Percentiles rank a stretch among this genome's conserved stretches.
These are phyloP conservation scores for Anastrepha ludens DNA, from an alignment of 1,140 invertebrate genomes.

Conservation along the genomic window DNA sequence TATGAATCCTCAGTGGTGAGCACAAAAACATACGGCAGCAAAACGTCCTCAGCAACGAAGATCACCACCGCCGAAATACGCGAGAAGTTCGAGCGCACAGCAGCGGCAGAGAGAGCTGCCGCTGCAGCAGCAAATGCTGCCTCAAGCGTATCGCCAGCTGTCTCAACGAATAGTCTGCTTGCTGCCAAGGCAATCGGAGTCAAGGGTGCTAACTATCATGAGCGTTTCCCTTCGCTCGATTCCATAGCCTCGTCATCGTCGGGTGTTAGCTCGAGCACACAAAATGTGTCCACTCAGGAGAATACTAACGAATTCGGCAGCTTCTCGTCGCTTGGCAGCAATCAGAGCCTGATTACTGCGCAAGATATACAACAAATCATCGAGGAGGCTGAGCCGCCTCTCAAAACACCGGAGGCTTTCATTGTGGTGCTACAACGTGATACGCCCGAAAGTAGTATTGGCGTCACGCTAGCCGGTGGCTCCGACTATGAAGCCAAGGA, in stretches of 20 bases:
- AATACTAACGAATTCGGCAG: slow-evolving; percentile 72
- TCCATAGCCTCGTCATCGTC: slow-evolving; percentile 71
- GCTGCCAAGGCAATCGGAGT: slow-evolving; percentile 48
- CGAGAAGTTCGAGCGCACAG: slow-evolving; percentile 69
- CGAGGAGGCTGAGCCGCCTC: slow-evolving; percentile 72
- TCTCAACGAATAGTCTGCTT: slow-evolving; percentile 56
- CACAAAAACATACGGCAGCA: slow-evolving; percentile 39
- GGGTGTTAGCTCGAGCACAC: slow-evolving; percentile 71
- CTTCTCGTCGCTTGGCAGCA: slow-evolving; percentile 73
- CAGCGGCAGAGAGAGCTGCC: slow-evolving; percentile 53
- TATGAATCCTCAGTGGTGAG: slow-evolving; percentile 17
- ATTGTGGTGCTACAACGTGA: slow-evolving; percentile 73
- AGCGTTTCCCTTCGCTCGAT: slow-evolving; percentile 72
- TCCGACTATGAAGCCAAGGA: slow-evolving; percentile 92
- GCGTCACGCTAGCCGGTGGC: slow-evolving; percentile 90
- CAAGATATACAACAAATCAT: slow-evolving; percentile 73
- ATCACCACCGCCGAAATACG: slow-evolving; percentile 68
- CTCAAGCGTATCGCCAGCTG: slow-evolving; percentile 55
- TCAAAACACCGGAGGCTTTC: slow-evolving; percentile 72
- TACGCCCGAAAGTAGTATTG: slow-evolving; percentile 83
- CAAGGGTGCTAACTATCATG: slow-evolving; percentile 62
- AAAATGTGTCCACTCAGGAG: slow-evolving; percentile 71
- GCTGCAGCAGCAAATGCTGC: slow-evolving; percentile 56
- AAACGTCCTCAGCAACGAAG: slow-evolving; percentile 44
- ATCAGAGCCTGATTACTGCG: slow-evolving; percentile 73